These are phyloP conservation scores for Rynchops niger DNA, from an alignment of 2,113 vertebrate species.

Conservation along the genomic window DNA sequence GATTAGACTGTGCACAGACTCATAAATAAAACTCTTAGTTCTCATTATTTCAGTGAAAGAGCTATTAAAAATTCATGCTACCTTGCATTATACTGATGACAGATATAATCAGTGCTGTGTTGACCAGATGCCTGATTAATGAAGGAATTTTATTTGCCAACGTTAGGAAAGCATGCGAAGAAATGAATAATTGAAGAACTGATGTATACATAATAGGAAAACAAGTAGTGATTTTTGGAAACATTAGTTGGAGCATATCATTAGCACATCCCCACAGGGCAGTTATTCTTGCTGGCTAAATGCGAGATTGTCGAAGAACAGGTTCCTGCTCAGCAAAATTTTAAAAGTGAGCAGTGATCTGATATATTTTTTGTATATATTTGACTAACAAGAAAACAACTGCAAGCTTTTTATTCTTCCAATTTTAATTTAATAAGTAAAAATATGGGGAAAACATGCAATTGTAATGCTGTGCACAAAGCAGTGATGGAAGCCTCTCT, in stretches of 20 bases:
- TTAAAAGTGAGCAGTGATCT: not conserved
- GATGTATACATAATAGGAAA: conserved; percentile 36
- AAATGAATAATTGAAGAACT: conserved; percentile 67
- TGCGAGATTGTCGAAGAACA: not conserved
- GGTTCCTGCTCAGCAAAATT: conserved; percentile 8
- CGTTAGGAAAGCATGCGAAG: conserved; percentile 42
- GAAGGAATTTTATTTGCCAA: conserved; percentile 48
- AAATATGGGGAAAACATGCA: not conserved
- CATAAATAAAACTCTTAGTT: conserved; percentile 43
- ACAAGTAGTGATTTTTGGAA: conserved; percentile 52
- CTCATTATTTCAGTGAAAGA: conserved; percentile 63
- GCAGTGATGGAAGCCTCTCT: not conserved
- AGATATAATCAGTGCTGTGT: conserved; percentile 49
- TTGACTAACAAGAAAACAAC: not conserved
- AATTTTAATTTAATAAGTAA: not conserved
- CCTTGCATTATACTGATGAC: conserved; percentile 54
- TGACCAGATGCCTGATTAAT: conserved; percentile 63
- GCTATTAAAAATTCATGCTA: conserved; percentile 63
- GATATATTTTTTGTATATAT: not conserved
- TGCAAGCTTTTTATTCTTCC: not conserved
- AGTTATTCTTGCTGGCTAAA: conserved; percentile 25
- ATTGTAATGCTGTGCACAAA: not conserved
- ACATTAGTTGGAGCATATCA: conserved; percentile 20
- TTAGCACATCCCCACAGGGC: conserved; percentile 49
- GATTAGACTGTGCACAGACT: not conserved